Base-by-base conservation (phyloP, 2,888 invertebrate species). In the Sylvicola cinctus region DNA sequence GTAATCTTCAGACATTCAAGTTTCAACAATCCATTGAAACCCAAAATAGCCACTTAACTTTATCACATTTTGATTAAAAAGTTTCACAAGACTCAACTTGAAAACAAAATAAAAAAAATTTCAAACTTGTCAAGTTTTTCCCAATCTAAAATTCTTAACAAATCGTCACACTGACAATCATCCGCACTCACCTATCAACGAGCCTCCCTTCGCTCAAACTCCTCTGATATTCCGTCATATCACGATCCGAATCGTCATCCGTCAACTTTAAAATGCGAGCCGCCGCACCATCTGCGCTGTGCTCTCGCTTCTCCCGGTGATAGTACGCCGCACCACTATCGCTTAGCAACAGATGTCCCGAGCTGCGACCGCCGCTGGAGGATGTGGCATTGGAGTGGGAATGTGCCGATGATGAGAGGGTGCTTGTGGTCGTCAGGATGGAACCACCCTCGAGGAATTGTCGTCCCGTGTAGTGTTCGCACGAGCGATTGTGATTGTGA, bases 141-240 rank as follows among this genome's bases (percentile, higher is more conserved):
- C n/a, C n/a, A n/a, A n/a, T n/a, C n/a, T n/a, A n/a, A n/a, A n/a
- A n/a, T n/a, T n/a, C n/a, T n/a, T n/a, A n/a, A n/a, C n/a, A n/a
- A n/a, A n/a, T n/a, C n/a, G n/a, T n/a, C n/a, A n/a, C n/a, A n/a
- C n/a, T n/a, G n/a, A n/a, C n/a, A n/a, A n/a, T n/a, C n/a, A n/a
- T n/a, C n/a, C n/a, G 13, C 28, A 47, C 53, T 48, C 36, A 58
- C 57, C 55, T 54, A 36, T 54, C 54, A 23, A 52, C 45, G 32
- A 58, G 42, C 11, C 56, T 50, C 36, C 50, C 57, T 38, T 57
- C 57, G 38, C 57, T 58, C 25, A 58, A 49, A 35, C 58, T 55
- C 31, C 57, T 51, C 42, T 58, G 57, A 45, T 53, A 55, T 40
- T 57, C 58, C 36, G 49, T 49, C 44, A 58, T 56, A 41, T 58